These are phyloP conservation scores for Indri indri DNA, from an alignment of 2,113 vertebrate genomes.

Conservation along the genomic window DNA sequence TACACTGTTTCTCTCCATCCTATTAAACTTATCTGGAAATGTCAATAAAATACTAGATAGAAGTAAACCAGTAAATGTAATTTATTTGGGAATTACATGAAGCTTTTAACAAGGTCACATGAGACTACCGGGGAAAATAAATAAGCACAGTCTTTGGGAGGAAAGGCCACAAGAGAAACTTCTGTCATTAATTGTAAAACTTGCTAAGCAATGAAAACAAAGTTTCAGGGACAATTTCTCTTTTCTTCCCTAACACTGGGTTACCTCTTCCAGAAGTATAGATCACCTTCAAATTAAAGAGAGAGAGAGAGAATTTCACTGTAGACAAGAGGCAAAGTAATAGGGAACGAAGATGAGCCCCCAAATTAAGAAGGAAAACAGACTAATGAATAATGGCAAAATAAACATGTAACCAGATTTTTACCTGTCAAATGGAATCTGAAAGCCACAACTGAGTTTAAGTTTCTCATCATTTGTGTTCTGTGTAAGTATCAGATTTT, in stretches of 20 bases:
- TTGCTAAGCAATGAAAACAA: constrained; percentile 69
- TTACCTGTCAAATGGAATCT: neutral
- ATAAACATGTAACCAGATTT: neutral
- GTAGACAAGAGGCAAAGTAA: neutral
- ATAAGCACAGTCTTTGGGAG: constrained; percentile 67
- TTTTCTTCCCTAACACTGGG: constrained; percentile 42
- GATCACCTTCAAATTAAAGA: neutral
- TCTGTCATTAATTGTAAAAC: constrained; percentile 71
- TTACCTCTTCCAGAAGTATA: neutral
- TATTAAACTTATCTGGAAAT: constrained; percentile 81
- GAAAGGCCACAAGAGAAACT: constrained; percentile 64
- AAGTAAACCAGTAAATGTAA: constrained; percentile 77
- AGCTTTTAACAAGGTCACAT: constrained; percentile 79
- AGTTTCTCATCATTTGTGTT: neutral
- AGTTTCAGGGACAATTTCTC: constrained; percentile 63
- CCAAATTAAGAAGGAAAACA: neutral
- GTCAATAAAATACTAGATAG: constrained; percentile 80
- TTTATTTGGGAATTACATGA: constrained; percentile 76
- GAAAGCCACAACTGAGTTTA: neutral
- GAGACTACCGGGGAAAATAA: constrained; percentile 74
- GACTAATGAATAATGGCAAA: neutral
- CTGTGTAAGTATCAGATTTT: neutral
- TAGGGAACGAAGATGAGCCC: neutral
- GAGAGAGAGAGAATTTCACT: neutral
- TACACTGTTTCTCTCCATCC: constrained; percentile 74